Evolutionary conservation across 53 echinoderm and acorn worm genomes (phyloP), one percentile per base, ranked within the genome.

Genomic region (Antedon mediterranea): DNA sequence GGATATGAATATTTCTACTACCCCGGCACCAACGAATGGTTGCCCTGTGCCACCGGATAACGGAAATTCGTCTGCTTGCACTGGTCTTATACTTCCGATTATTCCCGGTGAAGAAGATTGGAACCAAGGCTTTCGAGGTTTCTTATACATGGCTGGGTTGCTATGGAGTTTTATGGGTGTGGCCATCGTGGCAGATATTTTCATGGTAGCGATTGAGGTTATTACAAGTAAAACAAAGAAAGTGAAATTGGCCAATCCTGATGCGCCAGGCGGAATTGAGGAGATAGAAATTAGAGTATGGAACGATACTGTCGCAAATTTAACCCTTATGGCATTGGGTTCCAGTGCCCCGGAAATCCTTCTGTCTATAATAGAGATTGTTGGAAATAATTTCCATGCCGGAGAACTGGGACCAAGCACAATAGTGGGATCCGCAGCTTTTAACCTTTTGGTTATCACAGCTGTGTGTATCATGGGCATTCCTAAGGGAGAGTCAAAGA

Each of bases 351-450:
- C 95, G 2, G 95, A 94, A 75, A 94, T 94, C 79, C 84, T 91
- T 20, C 88, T 94, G 43, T 89, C 89, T 14, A 72, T 94, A 34
- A 91, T 94, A 43, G 95, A 94, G 77, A 91, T 94, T 9, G 41
- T 79, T 37, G 91, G 89, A 6, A 94, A 87, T 32, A 76, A 79
- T 20, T 91, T 94, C 83, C 41, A 85, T 43, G 80, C 95, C 0
- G 95, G 95, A 4, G 82, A 72, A 3, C 89, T 94, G 15, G 95
- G 95, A 18, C 95, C 95, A 0, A 94, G 95, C 77, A 94, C 95
- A 31, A 94, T 94, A 32, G 95, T 94, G 14, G 95, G 95, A n/a
- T 94, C 95, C 9, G 91, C 91, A 0, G 91, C 95, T n/a, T 94
- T 94, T 41, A 94, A 94, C 82, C 84, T 94, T 32, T 78, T 94